These are phyloP conservation scores for Tapirus terrestris DNA, from an alignment of 2,113 vertebrate species.

Conservation along the genomic window DNA sequence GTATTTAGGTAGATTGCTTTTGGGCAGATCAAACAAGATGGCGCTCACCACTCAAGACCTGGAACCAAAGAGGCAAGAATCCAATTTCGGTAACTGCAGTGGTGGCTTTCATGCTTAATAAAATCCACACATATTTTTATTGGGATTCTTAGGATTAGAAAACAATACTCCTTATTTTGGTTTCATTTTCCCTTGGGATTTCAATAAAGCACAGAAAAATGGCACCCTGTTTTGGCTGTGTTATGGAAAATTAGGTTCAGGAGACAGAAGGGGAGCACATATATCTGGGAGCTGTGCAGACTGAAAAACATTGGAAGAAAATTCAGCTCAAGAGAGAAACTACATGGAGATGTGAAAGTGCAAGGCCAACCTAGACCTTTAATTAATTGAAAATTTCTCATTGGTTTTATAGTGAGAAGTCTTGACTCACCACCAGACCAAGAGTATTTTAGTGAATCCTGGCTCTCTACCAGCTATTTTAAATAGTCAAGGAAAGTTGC, in stretches of 20 bases:
- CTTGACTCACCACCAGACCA: not conserved
- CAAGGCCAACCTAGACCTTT: not conserved
- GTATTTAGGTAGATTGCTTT: not conserved
- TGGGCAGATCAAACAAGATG: not conserved
- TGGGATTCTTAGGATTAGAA: not conserved
- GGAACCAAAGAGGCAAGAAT: not conserved
- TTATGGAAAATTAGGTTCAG: not conserved
- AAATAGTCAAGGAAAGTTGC: not conserved
- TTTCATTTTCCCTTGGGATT: not conserved
- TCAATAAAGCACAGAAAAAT: not conserved
- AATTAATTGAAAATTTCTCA: not conserved
- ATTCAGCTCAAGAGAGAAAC: not conserved
- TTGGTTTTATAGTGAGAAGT: constrained; percentile 4
- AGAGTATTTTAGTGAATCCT: not conserved
- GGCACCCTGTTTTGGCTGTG: not conserved
- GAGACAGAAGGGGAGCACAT: not conserved
- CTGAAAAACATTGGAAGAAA: not conserved
- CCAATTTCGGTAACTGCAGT: not conserved
- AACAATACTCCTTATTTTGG: not conserved
- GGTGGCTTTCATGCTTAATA: not conserved
- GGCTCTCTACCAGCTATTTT: not conserved
- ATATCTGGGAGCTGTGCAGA: not conserved
- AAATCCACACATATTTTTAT: not conserved
- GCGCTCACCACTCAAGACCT: not conserved
- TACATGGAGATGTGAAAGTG: not conserved